Percentiles rank a stretch among this genome's conserved stretches.
phyloP scores from a whole-genome alignment of 2,113 vertebrate species.

The Apeltes quadracus region DNA sequence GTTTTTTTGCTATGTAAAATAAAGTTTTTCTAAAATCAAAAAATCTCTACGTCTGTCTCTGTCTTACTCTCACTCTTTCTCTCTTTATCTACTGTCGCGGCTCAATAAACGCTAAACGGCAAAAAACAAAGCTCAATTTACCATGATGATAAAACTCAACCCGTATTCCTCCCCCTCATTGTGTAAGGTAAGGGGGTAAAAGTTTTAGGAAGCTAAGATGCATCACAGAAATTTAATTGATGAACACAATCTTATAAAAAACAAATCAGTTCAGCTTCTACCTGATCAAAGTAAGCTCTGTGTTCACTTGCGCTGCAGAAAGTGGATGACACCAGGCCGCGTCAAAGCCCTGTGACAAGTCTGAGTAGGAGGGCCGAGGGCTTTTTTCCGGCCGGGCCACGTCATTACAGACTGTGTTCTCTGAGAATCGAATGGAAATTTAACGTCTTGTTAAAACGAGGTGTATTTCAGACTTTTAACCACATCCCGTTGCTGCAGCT shows the following conservation, averaged over 20 bases:
- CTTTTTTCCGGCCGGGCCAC: slow-evolving; percentile 24
- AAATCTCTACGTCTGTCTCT: too few species aligned
- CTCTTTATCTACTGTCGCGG: too few species aligned
- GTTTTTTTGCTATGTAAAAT: too few species aligned
- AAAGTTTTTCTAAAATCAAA: too few species aligned
- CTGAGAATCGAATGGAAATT: slow-evolving; percentile 54
- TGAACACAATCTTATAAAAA: too few species aligned
- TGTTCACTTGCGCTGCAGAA: background rate
- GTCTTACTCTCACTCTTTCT: too few species aligned
- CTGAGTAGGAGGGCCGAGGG: slow-evolving; percentile 6
- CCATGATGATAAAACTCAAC: background rate
- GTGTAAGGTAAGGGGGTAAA: background rate
- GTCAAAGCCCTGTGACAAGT: background rate
- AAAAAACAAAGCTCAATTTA: background rate
- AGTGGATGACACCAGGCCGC: background rate
- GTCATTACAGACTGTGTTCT: slow-evolving; percentile 25
- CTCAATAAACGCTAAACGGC: too few species aligned
- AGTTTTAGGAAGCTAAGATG: background rate
- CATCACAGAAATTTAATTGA: too few species aligned
- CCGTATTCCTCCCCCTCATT: background rate
- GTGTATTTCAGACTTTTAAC: slow-evolving; percentile 36
- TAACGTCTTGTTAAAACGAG: slow-evolving; percentile 11
- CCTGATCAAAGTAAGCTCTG: background rate
- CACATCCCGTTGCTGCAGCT: slow-evolving; percentile 55
- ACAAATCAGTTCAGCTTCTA: too few species aligned